Conservation (phyloP, 1,140 invertebrate genomes). For the Leptonema lineaticorne region DNA sequence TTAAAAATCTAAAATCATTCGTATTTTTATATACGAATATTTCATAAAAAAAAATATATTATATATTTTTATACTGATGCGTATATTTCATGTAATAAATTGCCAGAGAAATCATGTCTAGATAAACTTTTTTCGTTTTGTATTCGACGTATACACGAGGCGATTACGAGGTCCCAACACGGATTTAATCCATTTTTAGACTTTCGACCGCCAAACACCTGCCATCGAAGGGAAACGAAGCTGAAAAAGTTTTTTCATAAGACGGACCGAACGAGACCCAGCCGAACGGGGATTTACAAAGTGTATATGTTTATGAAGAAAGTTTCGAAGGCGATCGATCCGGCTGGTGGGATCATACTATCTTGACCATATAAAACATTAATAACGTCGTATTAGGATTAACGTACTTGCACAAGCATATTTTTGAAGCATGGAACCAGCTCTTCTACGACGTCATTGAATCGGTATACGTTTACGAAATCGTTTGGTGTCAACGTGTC, state of each 20-base stretch:
- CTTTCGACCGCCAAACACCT: slow-evolving; percentile 7
- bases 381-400: no score
- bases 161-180: slow-evolving; percentile 3
- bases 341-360: no score
- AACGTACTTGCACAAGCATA: slow-evolving; percentile 79
- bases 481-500: slow-evolving; percentile 96
- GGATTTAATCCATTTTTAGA: slow-evolving; percentile 15
- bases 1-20: no score
- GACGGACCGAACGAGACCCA: slow-evolving; percentile 5
- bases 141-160: slow-evolving; percentile 8
- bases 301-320: slow-evolving; percentile 42
- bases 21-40: no score
- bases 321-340: slow-evolving; percentile 36
- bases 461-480: slow-evolving; percentile 92
- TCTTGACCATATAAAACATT: no score
- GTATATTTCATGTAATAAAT: no score
- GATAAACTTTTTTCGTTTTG: slow-evolving; percentile 6
- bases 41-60: no score
- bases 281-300: slow-evolving; percentile 39
- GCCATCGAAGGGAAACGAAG: slow-evolving; percentile 5
- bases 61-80: no score
- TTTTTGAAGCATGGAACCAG: slow-evolving; percentile 86
- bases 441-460: slow-evolving; percentile 72
- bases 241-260: slow-evolving; percentile 40
- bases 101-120: no score